These are phyloP conservation scores for Propithecus deckenii DNA, from an alignment of 2,797 vertebrate species.

Conservation along the genomic window DNA sequence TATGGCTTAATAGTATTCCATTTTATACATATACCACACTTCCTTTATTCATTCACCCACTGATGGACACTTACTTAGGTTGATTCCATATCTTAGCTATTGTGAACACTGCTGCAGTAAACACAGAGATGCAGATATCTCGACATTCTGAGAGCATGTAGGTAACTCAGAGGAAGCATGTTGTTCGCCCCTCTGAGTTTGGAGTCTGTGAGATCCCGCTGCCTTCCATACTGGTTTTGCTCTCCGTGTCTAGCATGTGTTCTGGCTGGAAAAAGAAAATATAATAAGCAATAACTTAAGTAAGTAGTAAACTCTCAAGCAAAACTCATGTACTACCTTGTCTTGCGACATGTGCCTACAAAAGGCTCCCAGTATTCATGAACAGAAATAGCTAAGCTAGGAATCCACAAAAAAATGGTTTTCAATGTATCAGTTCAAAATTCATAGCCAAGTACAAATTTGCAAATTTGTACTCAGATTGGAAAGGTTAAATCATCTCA, in stretches of 20 bases:
- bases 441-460: not conserved
- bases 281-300: not conserved
- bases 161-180: not conserved
- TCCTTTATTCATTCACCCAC: not conserved
- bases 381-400: not conserved
- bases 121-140: not conserved
- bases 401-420: not conserved
- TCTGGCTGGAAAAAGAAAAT: not conserved
- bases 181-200: not conserved
- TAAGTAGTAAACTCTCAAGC: not conserved
- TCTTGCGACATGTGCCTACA: not conserved
- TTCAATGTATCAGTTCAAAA: not conserved
- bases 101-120: not conserved
- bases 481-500: not conserved
- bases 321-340: not conserved
- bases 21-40: not conserved
- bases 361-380: not conserved
- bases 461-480: slow-evolving; percentile 1
- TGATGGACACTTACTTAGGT: not conserved
- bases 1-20: not conserved
- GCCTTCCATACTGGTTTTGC: not conserved
- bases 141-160: not conserved
- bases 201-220: not conserved
- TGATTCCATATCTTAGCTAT: not conserved
- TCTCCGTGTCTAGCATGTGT: not conserved